Evolutionary conservation across 2,797 vertebrate species (phyloP), one percentile per base, ranked within the genome.

Genomic region (Taenioides sp.): DNA sequence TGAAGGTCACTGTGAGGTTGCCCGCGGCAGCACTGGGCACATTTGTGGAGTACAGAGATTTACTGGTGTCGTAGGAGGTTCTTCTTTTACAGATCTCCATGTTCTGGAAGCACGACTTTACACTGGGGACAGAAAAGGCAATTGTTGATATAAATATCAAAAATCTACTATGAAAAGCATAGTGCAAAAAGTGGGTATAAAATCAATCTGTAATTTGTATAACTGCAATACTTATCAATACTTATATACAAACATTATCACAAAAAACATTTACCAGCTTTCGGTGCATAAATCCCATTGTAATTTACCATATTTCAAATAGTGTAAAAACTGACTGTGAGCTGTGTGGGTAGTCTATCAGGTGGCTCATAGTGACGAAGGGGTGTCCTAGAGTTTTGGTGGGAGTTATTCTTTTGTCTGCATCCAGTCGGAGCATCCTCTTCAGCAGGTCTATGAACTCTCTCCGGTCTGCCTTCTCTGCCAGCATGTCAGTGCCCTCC

Each of bases 71-170:
- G 20, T 98, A 99, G 90, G 95, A 95, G 84, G 92, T 96, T 76
- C 98, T 94, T 70, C 96, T 93, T 80, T 99, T 99, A 89, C 97
- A 99, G 86, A 99, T 96, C 90, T 99, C 98, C 98, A 99, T 99
- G 87, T 99, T 99, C 91, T 99, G 98, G 92, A 99, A 99, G 92
- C 98, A 99, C 10, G 97, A 98, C 87, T 99, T 99, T 79, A 99
- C 97, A 82, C 98, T 99, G 88, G 14, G 69, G 49, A 66, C 10
- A 61, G 0, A 84, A 22, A 70, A 27, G 0, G 25, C 1, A 2
- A 67, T 18, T 0, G 7, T 72, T 70, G n/a, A 18, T 54, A 37
- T 37, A 9, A 10, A 9, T 37, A 37, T 10, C 7, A 37, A 37
- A 37, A 37, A 37, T 37, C 0, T 37, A 37, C 2, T 10, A 1